A percentile compares a stretch with the other conserved stretches of the same genome.
Conservation (phyloP, 2,888 invertebrate species). For the Lasioglossum villosulum region DNA sequence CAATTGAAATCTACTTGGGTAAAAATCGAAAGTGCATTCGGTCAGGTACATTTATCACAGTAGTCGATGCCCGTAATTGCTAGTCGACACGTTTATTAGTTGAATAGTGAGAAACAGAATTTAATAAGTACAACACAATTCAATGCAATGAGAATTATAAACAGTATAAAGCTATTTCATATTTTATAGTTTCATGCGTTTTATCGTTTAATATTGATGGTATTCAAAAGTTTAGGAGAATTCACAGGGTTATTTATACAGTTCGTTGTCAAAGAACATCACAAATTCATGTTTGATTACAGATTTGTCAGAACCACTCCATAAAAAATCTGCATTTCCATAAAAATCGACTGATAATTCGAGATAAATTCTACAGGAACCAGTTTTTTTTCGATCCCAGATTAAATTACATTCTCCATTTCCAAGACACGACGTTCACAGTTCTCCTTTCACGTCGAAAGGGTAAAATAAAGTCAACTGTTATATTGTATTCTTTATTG, state of each 20-base stretch:
- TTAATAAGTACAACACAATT: neutral
- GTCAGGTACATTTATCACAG: neutral
- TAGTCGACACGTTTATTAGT: neutral
- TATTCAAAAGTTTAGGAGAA: neutral
- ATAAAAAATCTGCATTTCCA: neutral
- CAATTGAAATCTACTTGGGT: neutral
- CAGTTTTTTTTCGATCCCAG: conserved; percentile 41
- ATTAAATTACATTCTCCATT: neutral
- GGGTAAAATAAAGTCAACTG: neutral
- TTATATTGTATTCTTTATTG: neutral
- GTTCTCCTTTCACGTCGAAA: neutral
- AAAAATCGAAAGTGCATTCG: neutral
- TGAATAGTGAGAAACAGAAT: neutral
- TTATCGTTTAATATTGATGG: neutral
- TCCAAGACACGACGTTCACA: neutral
- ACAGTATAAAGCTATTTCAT: no score
- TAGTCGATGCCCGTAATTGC: neutral
- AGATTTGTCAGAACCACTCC: neutral
- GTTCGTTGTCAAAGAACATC: neutral
- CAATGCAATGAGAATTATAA: neutral
- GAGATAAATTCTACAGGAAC: conserved; percentile 42
- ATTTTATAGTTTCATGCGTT: no score
- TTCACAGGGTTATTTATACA: no score
- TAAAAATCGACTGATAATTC: conserved; percentile 23
- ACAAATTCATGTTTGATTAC: neutral